Conservation (phyloP, 2,888 invertebrate species). For the Entomobrya proxima region DNA sequence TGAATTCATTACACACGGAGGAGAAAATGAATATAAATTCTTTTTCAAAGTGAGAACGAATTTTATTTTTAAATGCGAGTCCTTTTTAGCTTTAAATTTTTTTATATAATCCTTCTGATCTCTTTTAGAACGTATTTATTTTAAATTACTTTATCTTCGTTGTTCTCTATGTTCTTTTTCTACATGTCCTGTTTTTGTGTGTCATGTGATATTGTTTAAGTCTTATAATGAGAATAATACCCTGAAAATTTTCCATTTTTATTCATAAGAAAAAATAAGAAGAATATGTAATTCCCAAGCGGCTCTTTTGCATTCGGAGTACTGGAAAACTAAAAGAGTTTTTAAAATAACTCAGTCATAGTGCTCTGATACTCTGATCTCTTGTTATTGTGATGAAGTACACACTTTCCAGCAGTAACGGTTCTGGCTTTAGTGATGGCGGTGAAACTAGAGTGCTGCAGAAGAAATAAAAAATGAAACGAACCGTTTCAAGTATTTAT, state of each 20-base stretch:
- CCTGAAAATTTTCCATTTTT: conserved; percentile 10
- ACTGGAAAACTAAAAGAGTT: conserved; percentile 50
- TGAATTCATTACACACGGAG: conserved; percentile 58
- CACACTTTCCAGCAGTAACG: conserved; percentile 1
- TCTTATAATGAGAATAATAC: conserved; percentile 1
- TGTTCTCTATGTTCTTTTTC: not conserved
- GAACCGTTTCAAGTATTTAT: conserved; percentile 59
- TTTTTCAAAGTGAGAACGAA: conserved; percentile 8
- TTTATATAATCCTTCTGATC: not conserved
- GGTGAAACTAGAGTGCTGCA: conserved; percentile 24
- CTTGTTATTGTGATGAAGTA: conserved; percentile 39
- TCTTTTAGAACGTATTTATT: conserved; percentile 13
- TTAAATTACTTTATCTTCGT: conserved; percentile 4
- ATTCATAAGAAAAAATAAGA: conserved; percentile 19
- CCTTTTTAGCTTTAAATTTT: conserved; percentile 19
- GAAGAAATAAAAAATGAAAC: conserved; percentile 43
- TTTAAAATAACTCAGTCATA: conserved; percentile 53
- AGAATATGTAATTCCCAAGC: conserved; percentile 66
- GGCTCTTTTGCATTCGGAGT: conserved; percentile 41
- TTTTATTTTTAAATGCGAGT: not conserved
- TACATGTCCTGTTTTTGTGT: not conserved
- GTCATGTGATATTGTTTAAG: not conserved
- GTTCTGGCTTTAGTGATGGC: not conserved
- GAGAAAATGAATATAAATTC: conserved; percentile 42
- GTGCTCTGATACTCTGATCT: conserved; percentile 33